These are phyloP conservation scores for Hypselothyrea guttata DNA, from an alignment of 2,888 invertebrate genomes.

Conservation along the genomic window DNA sequence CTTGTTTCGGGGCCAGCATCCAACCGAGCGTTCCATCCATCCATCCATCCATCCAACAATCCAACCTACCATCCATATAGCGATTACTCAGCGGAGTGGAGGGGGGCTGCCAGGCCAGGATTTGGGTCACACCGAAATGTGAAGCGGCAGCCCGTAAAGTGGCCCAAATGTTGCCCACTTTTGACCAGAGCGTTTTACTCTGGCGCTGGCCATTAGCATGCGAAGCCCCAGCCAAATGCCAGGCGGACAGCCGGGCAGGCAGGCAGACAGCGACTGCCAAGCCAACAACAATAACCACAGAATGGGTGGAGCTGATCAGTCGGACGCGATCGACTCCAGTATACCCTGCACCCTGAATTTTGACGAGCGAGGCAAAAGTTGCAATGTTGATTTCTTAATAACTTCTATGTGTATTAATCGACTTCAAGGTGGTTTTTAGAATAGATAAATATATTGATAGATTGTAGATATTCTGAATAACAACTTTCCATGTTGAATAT, in stretches of 20 bases:
- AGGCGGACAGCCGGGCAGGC: conserved; percentile 54
- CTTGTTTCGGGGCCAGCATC: conserved; percentile 61
- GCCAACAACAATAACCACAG: conserved; percentile 31
- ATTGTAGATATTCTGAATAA: too few relatives aligned
- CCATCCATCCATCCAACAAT: conserved; percentile 35
- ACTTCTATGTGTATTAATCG: too few relatives aligned
- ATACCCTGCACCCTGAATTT: too few relatives aligned
- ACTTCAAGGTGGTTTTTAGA: too few relatives aligned
- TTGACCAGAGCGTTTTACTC: conserved; percentile 37
- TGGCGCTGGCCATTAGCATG: conserved; percentile 65
- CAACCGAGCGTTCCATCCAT: conserved; percentile 27
- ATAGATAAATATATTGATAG: too few relatives aligned
- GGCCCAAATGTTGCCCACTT: conserved; percentile 71
- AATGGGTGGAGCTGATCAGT: too few relatives aligned
- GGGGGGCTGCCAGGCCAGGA: conserved; percentile 46
- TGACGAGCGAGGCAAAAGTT: too few relatives aligned
- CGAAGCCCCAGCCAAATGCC: conserved; percentile 61
- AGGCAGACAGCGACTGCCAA: conserved; percentile 42
- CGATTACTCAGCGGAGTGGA: conserved; percentile 6
- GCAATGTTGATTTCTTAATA: too few relatives aligned
- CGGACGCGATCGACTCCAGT: too few relatives aligned
- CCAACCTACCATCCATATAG: conserved; percentile 18
- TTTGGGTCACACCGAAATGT: conserved; percentile 74
- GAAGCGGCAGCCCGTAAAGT: conserved; percentile 65
- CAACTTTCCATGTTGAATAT: too few relatives aligned